Evolutionary conservation across 2,888 invertebrate genomes (phyloP).

Genomic region (Drosophila helvetica): DNA sequence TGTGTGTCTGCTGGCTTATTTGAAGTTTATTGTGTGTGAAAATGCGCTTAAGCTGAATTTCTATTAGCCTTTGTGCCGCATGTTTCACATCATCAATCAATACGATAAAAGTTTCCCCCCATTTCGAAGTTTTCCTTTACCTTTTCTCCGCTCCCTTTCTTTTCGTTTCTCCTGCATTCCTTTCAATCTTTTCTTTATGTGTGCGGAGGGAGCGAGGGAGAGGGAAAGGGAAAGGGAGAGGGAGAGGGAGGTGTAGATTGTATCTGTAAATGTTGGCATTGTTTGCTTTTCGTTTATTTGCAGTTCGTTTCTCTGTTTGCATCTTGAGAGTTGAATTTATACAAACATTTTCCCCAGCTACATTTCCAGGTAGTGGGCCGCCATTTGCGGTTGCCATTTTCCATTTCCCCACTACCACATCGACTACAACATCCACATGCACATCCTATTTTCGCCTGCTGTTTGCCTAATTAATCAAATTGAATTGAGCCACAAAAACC

Average conservation of each 20-base stretch:
- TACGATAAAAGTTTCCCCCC: slow-evolving; percentile 63
- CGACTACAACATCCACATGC: too few species aligned
- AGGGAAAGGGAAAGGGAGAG: too few species aligned
- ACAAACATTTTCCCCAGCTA: slow-evolving; percentile 10
- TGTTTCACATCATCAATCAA: slow-evolving; percentile 81
- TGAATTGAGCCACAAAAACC: slow-evolving; percentile 39
- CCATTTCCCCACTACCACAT: neutral
- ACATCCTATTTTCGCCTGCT: slow-evolving; percentile 11
- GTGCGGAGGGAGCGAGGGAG: too few species aligned
- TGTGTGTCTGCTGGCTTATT: slow-evolving; percentile 59
- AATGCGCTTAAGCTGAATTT: slow-evolving; percentile 79
- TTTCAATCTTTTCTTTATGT: slow-evolving; percentile 34
- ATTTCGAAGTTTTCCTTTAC: neutral
- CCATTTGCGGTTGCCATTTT: slow-evolving; percentile 17
- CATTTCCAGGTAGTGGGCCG: slow-evolving; percentile 8
- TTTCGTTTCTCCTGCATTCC: slow-evolving; percentile 13
- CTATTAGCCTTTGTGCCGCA: slow-evolving; percentile 79
- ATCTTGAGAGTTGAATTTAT: slow-evolving; percentile 47
- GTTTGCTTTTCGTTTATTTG: slow-evolving; percentile 48
- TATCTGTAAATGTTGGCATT: slow-evolving; percentile 14
- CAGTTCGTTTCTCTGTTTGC: slow-evolving; percentile 29
- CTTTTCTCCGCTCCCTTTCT: neutral
- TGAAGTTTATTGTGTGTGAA: slow-evolving; percentile 82
- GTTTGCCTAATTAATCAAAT: slow-evolving; percentile 61
- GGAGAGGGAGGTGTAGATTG: slow-evolving; percentile 1